Conservation (phyloP, 2,113 vertebrate species). For the Entelurus aequoreus region DNA sequence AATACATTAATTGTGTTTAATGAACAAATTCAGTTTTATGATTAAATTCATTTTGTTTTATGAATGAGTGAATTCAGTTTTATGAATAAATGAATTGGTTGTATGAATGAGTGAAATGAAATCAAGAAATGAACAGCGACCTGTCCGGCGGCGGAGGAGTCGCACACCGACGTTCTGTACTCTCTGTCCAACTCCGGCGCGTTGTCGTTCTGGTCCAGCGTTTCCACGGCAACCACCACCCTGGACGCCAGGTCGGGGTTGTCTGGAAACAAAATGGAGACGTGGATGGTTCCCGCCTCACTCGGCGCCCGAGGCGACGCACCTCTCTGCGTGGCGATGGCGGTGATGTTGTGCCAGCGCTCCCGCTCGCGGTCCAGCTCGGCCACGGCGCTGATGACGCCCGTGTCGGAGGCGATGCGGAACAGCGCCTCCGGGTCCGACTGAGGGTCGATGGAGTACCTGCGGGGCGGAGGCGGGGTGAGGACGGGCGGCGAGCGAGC, state of each 20-base stretch:
- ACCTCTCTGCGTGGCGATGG: constrained; percentile 86
- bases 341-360: constrained; percentile 84
- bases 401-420: constrained; percentile 80
- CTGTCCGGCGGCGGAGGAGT: constrained; percentile 79
- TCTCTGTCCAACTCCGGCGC: constrained; percentile 80
- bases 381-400: constrained; percentile 76
- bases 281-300: not conserved
- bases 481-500: not conserved
- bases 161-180: constrained; percentile 81
- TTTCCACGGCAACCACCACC: constrained; percentile 81
- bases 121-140: constrained; percentile 47
- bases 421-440: constrained; percentile 82
- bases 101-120: no score
- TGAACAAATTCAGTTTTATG: no score
- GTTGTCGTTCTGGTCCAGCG: constrained; percentile 87
- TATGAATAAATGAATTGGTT: no score
- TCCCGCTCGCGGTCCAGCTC: constrained; percentile 81
- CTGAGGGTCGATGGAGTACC: constrained; percentile 82
- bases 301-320: constrained; percentile 24
- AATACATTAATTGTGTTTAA: no score
- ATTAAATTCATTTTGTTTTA: no score
- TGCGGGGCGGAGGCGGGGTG: constrained; percentile 34
- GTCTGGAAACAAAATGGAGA: constrained; percentile 64
- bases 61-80: no score
- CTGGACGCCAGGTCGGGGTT: constrained; percentile 80